Percentiles rank a stretch among this genome's conserved stretches.
Conservation (phyloP, 2,113 vertebrate species). For the Motacilla tschutschensis region DNA sequence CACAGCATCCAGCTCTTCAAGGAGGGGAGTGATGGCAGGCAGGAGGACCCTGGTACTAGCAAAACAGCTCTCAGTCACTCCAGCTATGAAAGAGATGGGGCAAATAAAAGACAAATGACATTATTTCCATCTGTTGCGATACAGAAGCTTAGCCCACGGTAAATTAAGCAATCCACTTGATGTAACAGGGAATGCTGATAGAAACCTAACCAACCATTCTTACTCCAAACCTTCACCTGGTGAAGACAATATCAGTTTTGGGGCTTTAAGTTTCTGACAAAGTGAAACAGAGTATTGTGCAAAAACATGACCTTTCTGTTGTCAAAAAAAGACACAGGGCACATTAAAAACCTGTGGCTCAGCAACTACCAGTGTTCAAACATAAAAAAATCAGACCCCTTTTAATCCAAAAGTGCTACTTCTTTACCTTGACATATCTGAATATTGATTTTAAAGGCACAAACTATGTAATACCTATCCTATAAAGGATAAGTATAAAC, state of each 20-base stretch:
- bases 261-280: not conserved
- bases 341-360: not conserved
- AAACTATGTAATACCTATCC: not conserved
- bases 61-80: not conserved
- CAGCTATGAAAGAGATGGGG: not conserved
- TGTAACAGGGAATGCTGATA: not conserved
- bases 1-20: fast-evolving
- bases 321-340: not conserved
- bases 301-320: not conserved
- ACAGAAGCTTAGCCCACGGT: fast-evolving
- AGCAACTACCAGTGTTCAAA: not conserved
- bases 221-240: not conserved
- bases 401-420: not conserved
- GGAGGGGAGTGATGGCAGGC: not conserved
- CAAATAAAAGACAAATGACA: not conserved
- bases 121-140: not conserved
- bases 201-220: not conserved
- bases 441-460: not conserved
- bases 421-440: not conserved
- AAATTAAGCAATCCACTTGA: not conserved
- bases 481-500: not conserved
- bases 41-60: not conserved
- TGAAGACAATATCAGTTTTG: not conserved
- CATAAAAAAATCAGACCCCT: not conserved
- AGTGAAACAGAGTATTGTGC: not conserved